A percentile compares a stretch with the other conserved stretches of the same genome.
Evolutionary conservation across 2,113 vertebrate species (phyloP).

Genomic region (Forbesichthys agassizii): DNA sequence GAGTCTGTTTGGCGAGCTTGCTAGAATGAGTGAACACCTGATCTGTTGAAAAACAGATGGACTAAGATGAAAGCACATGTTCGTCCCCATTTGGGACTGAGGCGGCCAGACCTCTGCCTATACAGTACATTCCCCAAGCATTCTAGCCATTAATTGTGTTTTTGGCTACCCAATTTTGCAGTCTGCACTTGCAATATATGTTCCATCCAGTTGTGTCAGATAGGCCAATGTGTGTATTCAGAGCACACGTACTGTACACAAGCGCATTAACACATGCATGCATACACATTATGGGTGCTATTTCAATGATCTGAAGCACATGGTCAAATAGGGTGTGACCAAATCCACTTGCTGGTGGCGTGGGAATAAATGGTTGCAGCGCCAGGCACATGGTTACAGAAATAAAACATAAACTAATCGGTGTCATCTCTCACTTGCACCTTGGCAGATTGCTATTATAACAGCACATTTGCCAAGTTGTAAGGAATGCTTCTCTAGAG

Average conservation of each 20-base stretch:
- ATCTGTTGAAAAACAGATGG: conserved; percentile 44
- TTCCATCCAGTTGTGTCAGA: conserved; percentile 41
- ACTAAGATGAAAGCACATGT: conserved; percentile 41
- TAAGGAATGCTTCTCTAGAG: no score
- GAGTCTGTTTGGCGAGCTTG: conserved; percentile 12
- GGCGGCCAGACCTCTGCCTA: conserved; percentile 35
- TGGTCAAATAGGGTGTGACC: no score
- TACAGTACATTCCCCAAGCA: conserved; percentile 40
- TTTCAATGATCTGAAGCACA: no score
- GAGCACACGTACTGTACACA: conserved; percentile 14
- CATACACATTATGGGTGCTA: no score
- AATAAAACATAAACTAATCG: no score
- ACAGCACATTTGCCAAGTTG: no score
- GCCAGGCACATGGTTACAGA: no score
- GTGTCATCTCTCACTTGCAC: no score
- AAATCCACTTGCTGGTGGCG: no score
- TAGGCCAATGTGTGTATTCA: conserved; percentile 18
- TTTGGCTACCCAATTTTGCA: conserved; percentile 33
- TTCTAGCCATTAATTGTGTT: conserved; percentile 49
- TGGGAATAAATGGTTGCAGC: no score
- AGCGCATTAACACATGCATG: not conserved
- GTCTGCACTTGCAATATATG: conserved; percentile 30
- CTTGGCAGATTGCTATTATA: no score
- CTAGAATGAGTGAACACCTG: conserved; percentile 19
- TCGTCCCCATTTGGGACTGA: conserved; percentile 44